A percentile compares a stretch with the other conserved stretches of the same genome.
phyloP scores from a whole-genome alignment of 2,888 invertebrate genomes.

The Cephus nigrinus region DNA sequence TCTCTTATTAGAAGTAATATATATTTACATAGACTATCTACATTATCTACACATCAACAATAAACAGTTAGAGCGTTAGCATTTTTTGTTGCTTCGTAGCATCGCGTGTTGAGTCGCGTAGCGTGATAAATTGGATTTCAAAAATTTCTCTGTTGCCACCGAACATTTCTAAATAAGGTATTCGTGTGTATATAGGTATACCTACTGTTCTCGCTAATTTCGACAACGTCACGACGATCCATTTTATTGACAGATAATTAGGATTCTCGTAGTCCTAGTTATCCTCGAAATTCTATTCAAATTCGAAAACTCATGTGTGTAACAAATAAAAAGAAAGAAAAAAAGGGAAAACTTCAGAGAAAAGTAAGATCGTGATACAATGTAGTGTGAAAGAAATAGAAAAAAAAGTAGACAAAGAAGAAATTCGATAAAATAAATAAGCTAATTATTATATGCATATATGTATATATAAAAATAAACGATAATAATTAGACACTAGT shows the following conservation, averaged over 20 bases:
- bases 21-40: conserved; percentile 66
- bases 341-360: background rate
- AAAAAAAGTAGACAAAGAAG: background rate
- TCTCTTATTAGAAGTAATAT: conserved; percentile 16
- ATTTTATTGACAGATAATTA: background rate
- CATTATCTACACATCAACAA: conserved; percentile 67
- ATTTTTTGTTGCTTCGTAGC: background rate
- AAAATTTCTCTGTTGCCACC: background rate
- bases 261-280: background rate
- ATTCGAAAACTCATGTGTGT: background rate
- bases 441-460: background rate
- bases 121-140: background rate
- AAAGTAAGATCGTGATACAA: background rate
- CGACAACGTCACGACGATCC: background rate
- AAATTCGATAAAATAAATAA: background rate
- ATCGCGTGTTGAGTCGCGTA: conserved; percentile 5
- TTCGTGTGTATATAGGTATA: background rate
- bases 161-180: background rate
- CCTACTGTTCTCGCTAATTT: background rate
- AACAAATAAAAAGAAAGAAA: background rate
- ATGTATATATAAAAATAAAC: background rate
- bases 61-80: conserved; percentile 55
- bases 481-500: background rate
- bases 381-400: background rate
- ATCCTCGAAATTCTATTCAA: background rate